phyloP scores from a whole-genome alignment of 2,888 invertebrate species.

The Agapetus fuscipes region DNA sequence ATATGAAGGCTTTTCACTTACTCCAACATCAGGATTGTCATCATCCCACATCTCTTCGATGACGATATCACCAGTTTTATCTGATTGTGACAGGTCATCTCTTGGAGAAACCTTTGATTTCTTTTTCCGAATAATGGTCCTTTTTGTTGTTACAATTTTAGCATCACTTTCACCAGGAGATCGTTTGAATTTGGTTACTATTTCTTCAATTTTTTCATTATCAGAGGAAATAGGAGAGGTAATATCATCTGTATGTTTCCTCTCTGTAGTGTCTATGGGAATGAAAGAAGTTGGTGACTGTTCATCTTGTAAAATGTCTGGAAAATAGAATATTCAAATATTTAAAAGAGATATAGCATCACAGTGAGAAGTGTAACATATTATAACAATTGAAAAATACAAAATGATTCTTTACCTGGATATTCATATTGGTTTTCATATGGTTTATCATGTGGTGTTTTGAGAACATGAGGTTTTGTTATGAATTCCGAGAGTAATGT shows the following conservation, averaged over 20 bases:
- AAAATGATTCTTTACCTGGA: slow-evolving; percentile 11
- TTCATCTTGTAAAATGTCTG: slow-evolving; percentile 14
- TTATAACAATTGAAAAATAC: not conserved
- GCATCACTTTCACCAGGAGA: slow-evolving; percentile 43
- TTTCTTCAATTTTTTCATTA: slow-evolving; percentile 49
- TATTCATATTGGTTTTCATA: slow-evolving; percentile 5
- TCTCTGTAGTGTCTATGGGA: not conserved
- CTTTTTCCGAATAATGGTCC: slow-evolving; percentile 42
- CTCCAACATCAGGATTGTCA: slow-evolving; percentile 25
- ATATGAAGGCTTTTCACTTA: slow-evolving; percentile 15
- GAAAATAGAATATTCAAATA: slow-evolving; percentile 6
- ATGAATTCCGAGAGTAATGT: slow-evolving; percentile 3
- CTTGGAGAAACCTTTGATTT: slow-evolving; percentile 23
- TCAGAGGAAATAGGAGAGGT: slow-evolving; percentile 35
- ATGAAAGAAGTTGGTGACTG: slow-evolving; percentile 2
- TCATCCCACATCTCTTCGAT: slow-evolving; percentile 44
- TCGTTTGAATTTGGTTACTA: slow-evolving; percentile 48
- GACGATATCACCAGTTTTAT: slow-evolving; percentile 37
- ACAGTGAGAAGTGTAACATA: not conserved
- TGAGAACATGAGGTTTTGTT: slow-evolving; percentile 10
- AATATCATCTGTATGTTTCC: slow-evolving; percentile 5
- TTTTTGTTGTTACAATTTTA: slow-evolving; percentile 46
- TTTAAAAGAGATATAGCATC: slow-evolving; percentile 1
- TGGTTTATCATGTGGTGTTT: slow-evolving; percentile 10
- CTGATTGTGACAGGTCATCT: slow-evolving; percentile 11